Evolutionary conservation across 2,113 vertebrate species (phyloP), one percentile per base, ranked within the genome.

Genomic region (Catharus bicknelli): DNA sequence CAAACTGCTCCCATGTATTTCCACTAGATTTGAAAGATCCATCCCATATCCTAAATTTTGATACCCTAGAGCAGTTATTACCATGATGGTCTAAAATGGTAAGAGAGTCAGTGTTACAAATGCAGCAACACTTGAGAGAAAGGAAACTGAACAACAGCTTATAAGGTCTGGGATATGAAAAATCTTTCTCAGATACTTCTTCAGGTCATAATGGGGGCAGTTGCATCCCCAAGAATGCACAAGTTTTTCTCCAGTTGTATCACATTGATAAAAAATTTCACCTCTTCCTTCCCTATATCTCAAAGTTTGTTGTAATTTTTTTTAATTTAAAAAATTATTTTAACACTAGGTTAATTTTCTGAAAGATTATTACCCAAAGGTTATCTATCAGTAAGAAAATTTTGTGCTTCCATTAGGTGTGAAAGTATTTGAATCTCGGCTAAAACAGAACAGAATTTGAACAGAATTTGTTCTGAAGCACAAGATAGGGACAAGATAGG

Each of bases 141-240:
- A 69, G 55, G 10, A 70, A 80, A 47, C 8, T 5, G 32, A 54
- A 45, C 4, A 59, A n/a, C 4, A 51, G 32, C 61, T 75, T 5
- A 6, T 32, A 72, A 40, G 2, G 4, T 75, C 43, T 54, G 27
- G n/a, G 29, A 50, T 67, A 51, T 25, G 10, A 48, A 80, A 58
- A 80, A 30, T 88, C 13, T 72, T 68, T 62, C 6, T 54, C 17
- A 54, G 6, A 7, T 58, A 12, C 18, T 8, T 67, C n/a, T 83
- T 83, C 29, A 62, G 53, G 34, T 27, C 32, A 18, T 54, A 66
- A 75, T 22, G 27, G 9, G 3, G 9, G 11, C 21, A 62, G 5
- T 1, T 54, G 13, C 19, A 47, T 9, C n/a, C 7, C 6, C 32
- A 55, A 22, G 59, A 86, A 4, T 25, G 4, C 20, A 13, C 0